phyloP scores from a whole-genome alignment of 1,140 invertebrate species.

The Cylas formicarius region DNA sequence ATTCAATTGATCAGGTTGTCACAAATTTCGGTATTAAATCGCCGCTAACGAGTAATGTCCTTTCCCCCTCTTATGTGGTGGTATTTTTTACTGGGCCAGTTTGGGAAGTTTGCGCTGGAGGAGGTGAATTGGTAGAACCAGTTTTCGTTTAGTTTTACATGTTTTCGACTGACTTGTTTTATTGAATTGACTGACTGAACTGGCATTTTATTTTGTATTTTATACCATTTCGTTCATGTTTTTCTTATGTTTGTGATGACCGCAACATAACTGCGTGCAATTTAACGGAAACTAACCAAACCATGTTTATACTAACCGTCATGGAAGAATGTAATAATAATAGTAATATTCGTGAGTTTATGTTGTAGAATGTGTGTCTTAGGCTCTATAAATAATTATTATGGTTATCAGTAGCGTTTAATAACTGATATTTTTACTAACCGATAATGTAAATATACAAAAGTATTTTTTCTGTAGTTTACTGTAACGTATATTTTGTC shows the following conservation, averaged over 20 bases:
- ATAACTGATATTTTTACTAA: conserved; percentile 31
- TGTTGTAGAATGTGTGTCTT: conserved; percentile 10
- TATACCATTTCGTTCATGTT: too few species aligned
- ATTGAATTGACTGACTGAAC: too few species aligned
- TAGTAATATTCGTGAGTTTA: conserved; percentile 4
- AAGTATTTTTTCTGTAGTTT: conserved; percentile 28
- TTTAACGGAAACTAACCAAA: conserved; percentile 1
- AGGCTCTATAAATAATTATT: conserved; percentile 16
- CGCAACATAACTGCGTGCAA: not conserved
- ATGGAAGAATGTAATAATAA: conserved; percentile 11
- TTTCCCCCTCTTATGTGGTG: not conserved
- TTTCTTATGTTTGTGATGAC: too few species aligned
- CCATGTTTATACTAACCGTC: not conserved
- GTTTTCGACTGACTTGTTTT: too few species aligned
- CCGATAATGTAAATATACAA: conserved; percentile 29
- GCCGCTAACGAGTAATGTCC: conserved; percentile 1
- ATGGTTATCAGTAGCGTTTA: conserved; percentile 22
- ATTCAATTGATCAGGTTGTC: not conserved
- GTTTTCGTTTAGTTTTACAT: not conserved
- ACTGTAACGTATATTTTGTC: conserved; percentile 32
- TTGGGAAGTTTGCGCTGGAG: not conserved
- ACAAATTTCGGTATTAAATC: too few species aligned
- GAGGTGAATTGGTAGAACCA: not conserved
- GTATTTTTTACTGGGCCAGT: conserved; percentile 5
- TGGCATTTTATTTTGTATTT: too few species aligned